Percentiles rank a stretch among this genome's conserved stretches.
These are phyloP conservation scores for Distichodus sexfasciatus DNA, from an alignment of 2,797 vertebrate species.

Conservation along the genomic window DNA sequence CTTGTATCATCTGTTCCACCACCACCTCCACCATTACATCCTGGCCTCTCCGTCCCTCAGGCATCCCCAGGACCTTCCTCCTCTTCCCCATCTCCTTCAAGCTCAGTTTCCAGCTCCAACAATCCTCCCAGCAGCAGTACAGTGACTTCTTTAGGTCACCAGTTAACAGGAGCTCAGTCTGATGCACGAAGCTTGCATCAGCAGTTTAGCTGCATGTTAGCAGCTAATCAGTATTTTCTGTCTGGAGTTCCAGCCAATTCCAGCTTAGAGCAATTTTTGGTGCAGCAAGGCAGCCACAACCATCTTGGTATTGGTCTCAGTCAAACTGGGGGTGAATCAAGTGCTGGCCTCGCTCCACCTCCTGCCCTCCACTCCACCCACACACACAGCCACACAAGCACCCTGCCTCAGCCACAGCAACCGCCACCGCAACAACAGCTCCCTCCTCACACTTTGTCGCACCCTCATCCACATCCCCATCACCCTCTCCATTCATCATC, in stretches of 20 bases:
- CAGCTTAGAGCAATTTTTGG: constrained; percentile 82
- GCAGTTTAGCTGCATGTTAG: constrained; percentile 85
- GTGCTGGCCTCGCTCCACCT: constrained; percentile 73
- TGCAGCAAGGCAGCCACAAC: constrained; percentile 81
- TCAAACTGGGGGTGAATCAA: constrained; percentile 72
- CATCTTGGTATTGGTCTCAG: constrained; percentile 78
- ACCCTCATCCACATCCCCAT: constrained; percentile 79
- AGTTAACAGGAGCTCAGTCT: constrained; percentile 79
- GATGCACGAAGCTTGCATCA: constrained; percentile 83
- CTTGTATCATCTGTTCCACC: constrained; percentile 80
- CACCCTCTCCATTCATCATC: constrained; percentile 78
- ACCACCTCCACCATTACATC: constrained; percentile 80
- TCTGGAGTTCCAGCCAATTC: constrained; percentile 81
- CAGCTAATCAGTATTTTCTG: constrained; percentile 83
- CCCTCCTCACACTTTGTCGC: constrained; percentile 74
- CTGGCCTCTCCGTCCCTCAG: constrained; percentile 77
- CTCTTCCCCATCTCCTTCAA: constrained; percentile 79
- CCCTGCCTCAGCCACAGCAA: constrained; percentile 70
- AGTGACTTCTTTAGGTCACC: constrained; percentile 79
- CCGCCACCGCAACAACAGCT: constrained; percentile 77
- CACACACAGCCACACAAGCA: constrained; percentile 71
- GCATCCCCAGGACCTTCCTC: constrained; percentile 78
- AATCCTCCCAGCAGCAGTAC: constrained; percentile 80
- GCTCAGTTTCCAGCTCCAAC: constrained; percentile 76
- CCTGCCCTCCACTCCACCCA: constrained; percentile 80